A percentile compares a stretch with the other conserved stretches of the same genome.
Evolutionary conservation across 2,113 vertebrate genomes (phyloP).

Genomic region (Pachypanchax playfairii): DNA sequence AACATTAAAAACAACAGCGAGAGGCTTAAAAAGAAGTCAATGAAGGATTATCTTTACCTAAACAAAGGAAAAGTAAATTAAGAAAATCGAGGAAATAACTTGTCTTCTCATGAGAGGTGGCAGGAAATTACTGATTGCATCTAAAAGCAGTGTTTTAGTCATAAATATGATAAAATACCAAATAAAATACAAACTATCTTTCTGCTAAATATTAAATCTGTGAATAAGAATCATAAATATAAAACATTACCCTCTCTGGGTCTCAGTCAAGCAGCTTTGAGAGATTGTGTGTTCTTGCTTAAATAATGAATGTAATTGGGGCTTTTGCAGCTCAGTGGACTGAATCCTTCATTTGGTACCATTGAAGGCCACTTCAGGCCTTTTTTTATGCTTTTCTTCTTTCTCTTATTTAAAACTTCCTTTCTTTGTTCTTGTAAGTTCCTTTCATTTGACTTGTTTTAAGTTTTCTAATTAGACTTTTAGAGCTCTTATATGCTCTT

Average conservation of each 20-base stretch:
- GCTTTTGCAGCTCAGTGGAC: slow-evolving; percentile 33
- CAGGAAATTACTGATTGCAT: slow-evolving; percentile 1
- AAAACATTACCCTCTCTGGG: slow-evolving; percentile 20
- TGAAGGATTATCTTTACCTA: background rate
- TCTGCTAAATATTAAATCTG: slow-evolving; percentile 19
- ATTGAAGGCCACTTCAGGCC: slow-evolving; percentile 25
- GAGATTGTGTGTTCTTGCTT: slow-evolving; percentile 19
- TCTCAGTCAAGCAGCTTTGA: background rate
- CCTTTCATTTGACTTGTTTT: background rate
- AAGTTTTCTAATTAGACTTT: background rate
- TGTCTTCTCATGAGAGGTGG: slow-evolving; percentile 2
- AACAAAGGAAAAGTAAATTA: background rate
- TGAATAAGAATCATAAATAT: background rate
- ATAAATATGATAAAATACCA: background rate
- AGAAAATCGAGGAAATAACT: slow-evolving; percentile 27
- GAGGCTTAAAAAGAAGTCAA: background rate
- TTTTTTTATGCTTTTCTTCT: background rate
- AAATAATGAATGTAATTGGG: slow-evolving; percentile 52
- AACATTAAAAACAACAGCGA: background rate
- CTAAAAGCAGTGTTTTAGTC: background rate
- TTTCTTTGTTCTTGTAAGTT: background rate
- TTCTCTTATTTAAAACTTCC: background rate
- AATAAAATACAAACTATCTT: slow-evolving; percentile 49
- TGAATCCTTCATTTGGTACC: slow-evolving; percentile 2
- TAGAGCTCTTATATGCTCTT: background rate